Base-by-base conservation (phyloP, 2,888 invertebrate genomes). In the Drosophila lacicola region DNA sequence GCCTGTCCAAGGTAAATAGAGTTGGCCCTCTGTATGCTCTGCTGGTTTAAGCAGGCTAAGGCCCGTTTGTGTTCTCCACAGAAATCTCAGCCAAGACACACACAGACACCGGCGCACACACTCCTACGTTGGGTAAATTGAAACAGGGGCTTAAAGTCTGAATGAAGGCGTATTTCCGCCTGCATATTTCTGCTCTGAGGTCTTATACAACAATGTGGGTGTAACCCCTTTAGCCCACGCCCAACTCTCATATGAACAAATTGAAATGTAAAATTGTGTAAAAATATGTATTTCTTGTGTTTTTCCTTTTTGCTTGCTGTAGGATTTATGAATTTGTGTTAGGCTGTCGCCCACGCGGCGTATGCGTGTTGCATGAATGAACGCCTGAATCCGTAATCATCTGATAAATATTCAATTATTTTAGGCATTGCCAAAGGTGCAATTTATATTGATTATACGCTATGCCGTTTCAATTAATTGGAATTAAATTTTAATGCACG, bases 41-140 rank as follows among this genome's bases (percentile, higher is more conserved):
- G 46, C 51, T 69, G 65, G 65, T 65, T 69, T 69, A 74, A 83
- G 61, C 70, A 71, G 65, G 74, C 84, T 60, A 49, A 70, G 77
- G 78, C 70, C 61, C 44, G 57, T 34, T 42, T 55, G 47, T 47
- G 19, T 55, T 57, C 64, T 46, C 9, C 47, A 58, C 46, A 47
- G n/a, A 78, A 79, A 76, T 79, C 80, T 75, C 65, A 56, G 54
- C 25, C 25, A 34, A 33, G 37, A 21, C 29, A 25, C 41, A 36
- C 29, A 29, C 25, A 53, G 19, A 45, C 21, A 39, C 25, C 14
- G 19, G 5, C 37, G 10, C 41, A 49, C 37, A 49, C n/a, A 37
- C 42, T 41, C 17, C 42, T 5, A 19, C 17, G 25, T 49, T 45
- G 19, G 44, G 57, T 44, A 60, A 75, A 73, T 56, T 21, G 67